Base-by-base conservation (phyloP, 2,888 invertebrate species). In the Strigamia crassipes region DNA sequence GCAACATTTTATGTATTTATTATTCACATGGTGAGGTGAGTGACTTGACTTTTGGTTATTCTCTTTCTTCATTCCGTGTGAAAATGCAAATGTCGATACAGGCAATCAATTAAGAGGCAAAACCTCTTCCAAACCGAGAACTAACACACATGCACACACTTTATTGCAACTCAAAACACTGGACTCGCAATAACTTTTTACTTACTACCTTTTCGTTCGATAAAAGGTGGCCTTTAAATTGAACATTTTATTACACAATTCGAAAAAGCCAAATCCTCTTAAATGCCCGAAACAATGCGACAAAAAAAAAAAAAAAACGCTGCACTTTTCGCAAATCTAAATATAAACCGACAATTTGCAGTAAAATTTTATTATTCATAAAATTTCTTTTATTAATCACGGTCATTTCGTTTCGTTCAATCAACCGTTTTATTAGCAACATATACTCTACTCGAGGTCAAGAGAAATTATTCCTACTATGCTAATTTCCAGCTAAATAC, bases 91-190 rank as follows among this genome's bases (percentile, higher is more conserved):
- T 73, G 73, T 73, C 73, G 27, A 73, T 73, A 73, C 23, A 27
- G 73, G 73, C 73, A 73, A 73, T 73, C 73, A 73, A 73, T 73
- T 73, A 73, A 73, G 73, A 31, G 73, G 73, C 73, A 73, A 31
- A 73, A 73, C 73, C 73, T 73, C 73, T 31, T 73, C 73, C 73
- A 31, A 73, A 73, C 73, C 73, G 23, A 73, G 73, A 73, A 73
- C 73, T 27, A 73, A 73, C 73, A 73, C 73, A 31, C 73, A 73
- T 73, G 73, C 73, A 73, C 73, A 73, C 73, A 73, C 27, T 73
- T 73, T 73, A 73, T 73, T 73, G 73, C 73, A 73, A 73, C 73
- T 73, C 73, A 31, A 23, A 73, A 23, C 73, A 73, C 73, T 31
- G 73, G 73, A 66, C 73, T 73, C 73, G 15, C 27, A 31, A 13